Evolutionary conservation across 2,888 invertebrate species (phyloP).

Genomic region (Netelia virgata): DNA sequence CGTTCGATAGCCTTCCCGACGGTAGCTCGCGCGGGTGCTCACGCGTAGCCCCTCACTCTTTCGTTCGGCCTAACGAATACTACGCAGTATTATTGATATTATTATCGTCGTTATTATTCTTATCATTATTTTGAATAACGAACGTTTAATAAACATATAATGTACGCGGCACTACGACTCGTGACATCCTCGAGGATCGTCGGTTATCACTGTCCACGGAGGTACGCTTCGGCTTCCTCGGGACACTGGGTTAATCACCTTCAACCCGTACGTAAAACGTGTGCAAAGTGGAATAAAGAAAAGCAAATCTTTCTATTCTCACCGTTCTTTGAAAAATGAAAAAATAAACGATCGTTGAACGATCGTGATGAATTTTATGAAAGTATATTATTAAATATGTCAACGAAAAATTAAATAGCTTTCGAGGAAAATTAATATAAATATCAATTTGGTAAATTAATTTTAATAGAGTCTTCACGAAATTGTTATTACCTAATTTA

Average conservation of each 20-base stretch:
- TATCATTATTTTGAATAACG: background rate
- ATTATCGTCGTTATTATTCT: background rate
- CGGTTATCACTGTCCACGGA: constrained; percentile 56
- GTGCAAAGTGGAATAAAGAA: constrained; percentile 7
- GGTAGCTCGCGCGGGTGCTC: constrained; percentile 32
- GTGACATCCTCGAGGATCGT: constrained; percentile 72
- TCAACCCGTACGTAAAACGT: constrained; percentile 80
- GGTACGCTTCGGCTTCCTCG: constrained; percentile 79
- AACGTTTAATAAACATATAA: constrained; percentile 58
- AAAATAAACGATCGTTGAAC: background rate
- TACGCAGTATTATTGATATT: background rate
- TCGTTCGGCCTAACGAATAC: background rate
- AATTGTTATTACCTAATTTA: background rate
- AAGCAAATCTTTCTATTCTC: background rate
- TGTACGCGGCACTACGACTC: constrained; percentile 78
- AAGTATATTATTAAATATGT: background rate
- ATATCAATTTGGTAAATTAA: background rate
- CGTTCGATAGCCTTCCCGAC: constrained; percentile 14
- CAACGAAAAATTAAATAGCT: background rate
- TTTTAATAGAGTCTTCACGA: background rate
- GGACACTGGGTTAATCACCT: constrained; percentile 81
- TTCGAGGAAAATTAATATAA: background rate
- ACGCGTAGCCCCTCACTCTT: constrained; percentile 14
- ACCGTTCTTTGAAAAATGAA: background rate
- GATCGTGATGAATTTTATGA: background rate